Conservation (phyloP, 1,140 invertebrate genomes). For the Whitmania pigra region DNA sequence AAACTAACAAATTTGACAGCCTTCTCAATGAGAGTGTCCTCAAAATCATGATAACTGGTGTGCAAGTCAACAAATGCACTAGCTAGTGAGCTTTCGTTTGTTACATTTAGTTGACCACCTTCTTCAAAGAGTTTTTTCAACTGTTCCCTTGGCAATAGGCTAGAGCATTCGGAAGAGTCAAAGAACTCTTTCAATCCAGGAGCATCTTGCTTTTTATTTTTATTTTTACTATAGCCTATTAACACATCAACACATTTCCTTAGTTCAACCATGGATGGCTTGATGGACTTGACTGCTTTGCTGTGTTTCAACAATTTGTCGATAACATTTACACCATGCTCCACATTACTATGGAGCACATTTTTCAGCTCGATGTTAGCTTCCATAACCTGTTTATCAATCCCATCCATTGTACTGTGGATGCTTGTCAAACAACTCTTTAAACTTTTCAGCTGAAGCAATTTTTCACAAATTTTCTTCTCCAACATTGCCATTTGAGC, state of each 20-base stretch:
- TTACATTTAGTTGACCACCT: neutral
- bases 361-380: neutral
- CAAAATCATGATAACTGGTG: neutral
- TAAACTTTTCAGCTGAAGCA: neutral
- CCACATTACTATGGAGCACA: neutral
- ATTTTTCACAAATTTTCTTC: too few relatives aligned
- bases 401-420: neutral
- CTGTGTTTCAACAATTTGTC: neutral
- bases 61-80: constrained; percentile 1
- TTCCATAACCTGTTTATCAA: neutral
- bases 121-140: too few relatives aligned
- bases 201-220: neutral
- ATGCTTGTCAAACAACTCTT: neutral
- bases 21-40: neutral
- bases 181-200: too few relatives aligned
- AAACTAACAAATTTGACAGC: constrained; percentile 1
- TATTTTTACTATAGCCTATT: neutral
- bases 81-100: neutral
- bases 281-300: too few relatives aligned
- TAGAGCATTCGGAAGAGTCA: too few relatives aligned
- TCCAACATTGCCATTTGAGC: too few relatives aligned
- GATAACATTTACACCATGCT: neutral
- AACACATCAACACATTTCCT: neutral
- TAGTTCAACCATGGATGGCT: neutral
- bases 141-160: too few relatives aligned